phyloP scores from a whole-genome alignment of 2,888 invertebrate species.

The Asteroscopus sphinx region DNA sequence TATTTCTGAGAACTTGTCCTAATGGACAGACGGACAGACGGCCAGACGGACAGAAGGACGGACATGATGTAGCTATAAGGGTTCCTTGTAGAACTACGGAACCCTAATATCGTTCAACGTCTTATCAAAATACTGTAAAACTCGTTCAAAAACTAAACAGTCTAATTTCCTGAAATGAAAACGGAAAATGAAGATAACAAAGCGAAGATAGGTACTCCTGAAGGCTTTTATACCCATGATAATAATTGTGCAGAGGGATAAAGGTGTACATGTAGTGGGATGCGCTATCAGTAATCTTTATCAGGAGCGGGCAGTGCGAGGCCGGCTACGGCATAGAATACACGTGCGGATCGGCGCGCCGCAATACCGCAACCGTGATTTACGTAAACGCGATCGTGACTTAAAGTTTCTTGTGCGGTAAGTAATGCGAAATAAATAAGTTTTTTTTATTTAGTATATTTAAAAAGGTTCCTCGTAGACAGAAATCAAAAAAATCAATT shows the following conservation, averaged over 20 bases:
- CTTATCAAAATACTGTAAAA: constrained; percentile 7
- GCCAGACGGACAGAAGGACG: too few relatives aligned
- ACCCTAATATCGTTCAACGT: too few relatives aligned
- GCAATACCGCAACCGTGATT: constrained; percentile 23
- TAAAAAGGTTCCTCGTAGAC: neutral
- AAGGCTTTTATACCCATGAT: constrained; percentile 34
- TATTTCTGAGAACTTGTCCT: too few relatives aligned
- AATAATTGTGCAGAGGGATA: constrained; percentile 26
- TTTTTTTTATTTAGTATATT: neutral
- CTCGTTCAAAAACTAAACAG: neutral
- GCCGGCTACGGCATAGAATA: constrained; percentile 60
- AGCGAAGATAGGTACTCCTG: constrained; percentile 15
- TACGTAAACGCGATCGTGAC: constrained; percentile 59
- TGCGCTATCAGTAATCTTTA: constrained; percentile 57
- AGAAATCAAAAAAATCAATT: too few relatives aligned
- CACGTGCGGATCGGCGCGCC: constrained; percentile 62
- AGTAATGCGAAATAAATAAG: constrained; percentile 37
- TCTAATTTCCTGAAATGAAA: constrained; percentile 37
- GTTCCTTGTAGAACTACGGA: too few relatives aligned
- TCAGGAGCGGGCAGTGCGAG: constrained; percentile 59
- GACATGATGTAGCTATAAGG: too few relatives aligned
- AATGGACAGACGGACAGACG: too few relatives aligned
- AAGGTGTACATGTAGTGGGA: constrained; percentile 34
- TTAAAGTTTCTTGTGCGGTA: constrained; percentile 62
- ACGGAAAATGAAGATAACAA: constrained; percentile 29